Evolutionary conservation across 2,113 vertebrate genomes (phyloP).

Genomic region (Stegastes partitus): DNA sequence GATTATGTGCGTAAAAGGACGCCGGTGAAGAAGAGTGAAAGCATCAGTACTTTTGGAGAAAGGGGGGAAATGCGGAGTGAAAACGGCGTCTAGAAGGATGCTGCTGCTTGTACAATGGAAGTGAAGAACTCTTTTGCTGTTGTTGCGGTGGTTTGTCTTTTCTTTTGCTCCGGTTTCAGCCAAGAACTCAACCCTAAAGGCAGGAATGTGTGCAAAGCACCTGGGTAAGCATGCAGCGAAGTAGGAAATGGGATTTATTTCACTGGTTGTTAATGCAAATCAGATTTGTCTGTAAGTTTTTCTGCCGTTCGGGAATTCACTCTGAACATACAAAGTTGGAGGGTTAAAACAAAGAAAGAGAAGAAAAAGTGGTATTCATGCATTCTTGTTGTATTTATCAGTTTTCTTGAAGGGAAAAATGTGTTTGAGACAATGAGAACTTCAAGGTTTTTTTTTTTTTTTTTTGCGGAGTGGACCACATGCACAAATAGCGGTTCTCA

Average conservation of each 20-base stretch:
- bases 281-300: neutral
- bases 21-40: slow-evolving; percentile 14
- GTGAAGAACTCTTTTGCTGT: slow-evolving; percentile 80
- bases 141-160: slow-evolving; percentile 76
- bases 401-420: neutral
- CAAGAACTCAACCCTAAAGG: slow-evolving; percentile 86
- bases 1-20: slow-evolving; percentile 49
- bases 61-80: slow-evolving; percentile 72
- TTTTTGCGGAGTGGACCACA: slow-evolving; percentile 1
- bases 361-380: neutral
- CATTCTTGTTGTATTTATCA: neutral
- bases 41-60: slow-evolving; percentile 21
- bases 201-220: slow-evolving; percentile 85
- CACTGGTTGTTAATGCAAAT: neutral
- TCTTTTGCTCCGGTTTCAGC: slow-evolving; percentile 74
- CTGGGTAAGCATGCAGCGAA: slow-evolving; percentile 78
- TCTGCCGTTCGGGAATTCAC: neutral
- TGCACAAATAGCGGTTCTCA: slow-evolving; percentile 32
- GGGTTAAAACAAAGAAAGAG: too few relatives aligned
- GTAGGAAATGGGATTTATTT: neutral
- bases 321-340: neutral
- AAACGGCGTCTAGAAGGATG: slow-evolving; percentile 84
- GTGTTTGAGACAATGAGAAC: too few relatives aligned
- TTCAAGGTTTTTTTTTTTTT: neutral
- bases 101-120: slow-evolving; percentile 84